Evolutionary conservation across 2,113 vertebrate species (phyloP).

Genomic region (Heptranchias perlo): DNA sequence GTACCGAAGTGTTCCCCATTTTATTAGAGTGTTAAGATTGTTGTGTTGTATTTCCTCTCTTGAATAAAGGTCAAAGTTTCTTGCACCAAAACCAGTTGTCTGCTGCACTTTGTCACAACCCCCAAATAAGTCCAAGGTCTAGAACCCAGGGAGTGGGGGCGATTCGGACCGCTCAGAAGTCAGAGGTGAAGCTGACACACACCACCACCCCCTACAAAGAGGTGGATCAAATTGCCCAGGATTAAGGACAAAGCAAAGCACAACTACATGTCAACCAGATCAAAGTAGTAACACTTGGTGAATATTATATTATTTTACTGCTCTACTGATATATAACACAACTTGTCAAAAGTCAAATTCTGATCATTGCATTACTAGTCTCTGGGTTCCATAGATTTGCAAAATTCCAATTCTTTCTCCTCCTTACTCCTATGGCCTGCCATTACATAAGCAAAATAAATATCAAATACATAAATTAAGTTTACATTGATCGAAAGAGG

Average conservation of each 20-base stretch:
- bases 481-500: not conserved
- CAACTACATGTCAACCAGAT: not conserved
- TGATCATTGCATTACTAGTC: not conserved
- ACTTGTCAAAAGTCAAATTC: not conserved
- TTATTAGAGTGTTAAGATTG: no score
- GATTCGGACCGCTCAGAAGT: no score
- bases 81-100: no score
- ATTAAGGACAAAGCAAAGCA: not conserved
- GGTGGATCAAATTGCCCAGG: not conserved
- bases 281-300: not conserved
- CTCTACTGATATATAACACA: not conserved
- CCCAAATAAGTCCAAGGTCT: no score
- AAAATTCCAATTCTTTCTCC: not conserved
- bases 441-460: conserved; percentile 26
- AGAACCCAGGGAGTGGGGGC: no score
- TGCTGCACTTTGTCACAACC: no score
- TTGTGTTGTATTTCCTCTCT: no score
- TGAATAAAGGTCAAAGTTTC: no score
- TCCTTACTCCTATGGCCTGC: not conserved
- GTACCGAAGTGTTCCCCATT: no score
- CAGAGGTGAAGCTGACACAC: no score
- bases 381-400: not conserved
- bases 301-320: not conserved
- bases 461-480: not conserved
- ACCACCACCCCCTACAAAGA: no score